Conservation (phyloP, 2,888 invertebrate genomes). For the Artemia sinica region DNA sequence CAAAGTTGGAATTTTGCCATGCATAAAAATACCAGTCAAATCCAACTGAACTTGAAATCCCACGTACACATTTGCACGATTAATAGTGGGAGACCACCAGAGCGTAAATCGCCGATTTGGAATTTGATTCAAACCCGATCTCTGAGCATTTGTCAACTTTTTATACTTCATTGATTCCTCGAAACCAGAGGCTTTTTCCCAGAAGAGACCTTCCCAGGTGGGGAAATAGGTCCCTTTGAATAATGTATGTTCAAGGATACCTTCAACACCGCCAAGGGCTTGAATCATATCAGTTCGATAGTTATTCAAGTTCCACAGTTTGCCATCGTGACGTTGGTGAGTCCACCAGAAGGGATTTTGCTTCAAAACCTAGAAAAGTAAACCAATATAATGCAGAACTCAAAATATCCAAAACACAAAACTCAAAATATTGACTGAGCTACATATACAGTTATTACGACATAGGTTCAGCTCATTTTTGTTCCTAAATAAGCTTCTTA, state of each 20-base stretch:
- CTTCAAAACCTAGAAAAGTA: conserved; percentile 57
- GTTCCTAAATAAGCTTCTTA: too few species aligned
- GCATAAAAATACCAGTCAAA: conserved; percentile 99
- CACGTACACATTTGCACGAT: conserved; percentile 90
- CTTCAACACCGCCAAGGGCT: conserved; percentile 95
- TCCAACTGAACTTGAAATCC: conserved; percentile 97
- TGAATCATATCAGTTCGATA: conserved; percentile 99
- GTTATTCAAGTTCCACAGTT: conserved; percentile 98
- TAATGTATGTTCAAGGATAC: conserved; percentile 92
- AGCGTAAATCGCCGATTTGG: conserved; percentile 97
- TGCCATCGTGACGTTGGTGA: conserved; percentile 97
- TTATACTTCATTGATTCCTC: conserved; percentile 99
- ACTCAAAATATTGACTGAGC: not conserved
- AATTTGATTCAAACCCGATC: conserved; percentile 98
- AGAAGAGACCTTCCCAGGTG: conserved; percentile 99
- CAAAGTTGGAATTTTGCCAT: conserved; percentile 95
- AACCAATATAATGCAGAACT: conserved; percentile 17
- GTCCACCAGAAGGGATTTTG: conserved; percentile 99
- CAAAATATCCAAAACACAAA: not conserved
- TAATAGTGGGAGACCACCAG: conserved; percentile 99
- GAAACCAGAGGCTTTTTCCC: conserved; percentile 99
- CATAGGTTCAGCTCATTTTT: too few species aligned
- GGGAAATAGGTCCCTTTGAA: conserved; percentile 99
- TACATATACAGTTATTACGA: too few species aligned
- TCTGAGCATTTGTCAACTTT: conserved; percentile 94